Evolutionary conservation across 2,888 invertebrate genomes (phyloP).

Genomic region (Caenorhabditis panamensis): DNA sequence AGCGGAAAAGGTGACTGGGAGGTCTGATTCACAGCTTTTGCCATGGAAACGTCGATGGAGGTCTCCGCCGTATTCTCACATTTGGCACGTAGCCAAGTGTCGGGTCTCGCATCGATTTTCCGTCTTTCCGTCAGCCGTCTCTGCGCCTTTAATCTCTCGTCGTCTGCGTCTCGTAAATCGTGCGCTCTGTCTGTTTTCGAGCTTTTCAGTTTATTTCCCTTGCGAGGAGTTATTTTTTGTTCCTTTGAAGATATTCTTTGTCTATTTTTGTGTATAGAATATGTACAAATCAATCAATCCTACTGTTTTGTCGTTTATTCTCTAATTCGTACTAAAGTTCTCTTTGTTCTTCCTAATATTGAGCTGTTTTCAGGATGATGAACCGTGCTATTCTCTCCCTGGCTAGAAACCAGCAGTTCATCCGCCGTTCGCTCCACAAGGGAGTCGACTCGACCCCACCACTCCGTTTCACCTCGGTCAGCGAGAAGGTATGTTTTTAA

Average conservation of each 20-base stretch:
- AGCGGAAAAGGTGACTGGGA: too few relatives aligned
- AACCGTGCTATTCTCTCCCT: constrained; percentile 68
- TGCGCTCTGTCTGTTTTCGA: background rate
- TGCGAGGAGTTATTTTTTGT: background rate
- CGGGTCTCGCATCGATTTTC: constrained; percentile 45
- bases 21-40: background rate
- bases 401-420: constrained; percentile 61
- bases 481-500: constrained; percentile 67
- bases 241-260: too few relatives aligned
- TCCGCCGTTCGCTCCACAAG: constrained; percentile 73
- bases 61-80: constrained; percentile 48
- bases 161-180: constrained; percentile 12
- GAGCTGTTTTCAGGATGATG: constrained; percentile 61
- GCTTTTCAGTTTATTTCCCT: constrained; percentile 12
- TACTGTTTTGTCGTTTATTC: too few relatives aligned
- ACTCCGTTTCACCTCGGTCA: constrained; percentile 68
- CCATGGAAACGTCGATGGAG: background rate
- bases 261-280: too few relatives aligned
- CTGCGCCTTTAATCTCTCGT: constrained; percentile 55
- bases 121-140: constrained; percentile 47
- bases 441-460: constrained; percentile 75
- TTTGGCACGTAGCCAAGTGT: constrained; percentile 59
- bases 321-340: too few relatives aligned
- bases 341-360: too few relatives aligned
- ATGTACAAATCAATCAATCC: too few relatives aligned